Conservation (phyloP, 1,140 invertebrate genomes). For the Melanaphis sacchari region DNA sequence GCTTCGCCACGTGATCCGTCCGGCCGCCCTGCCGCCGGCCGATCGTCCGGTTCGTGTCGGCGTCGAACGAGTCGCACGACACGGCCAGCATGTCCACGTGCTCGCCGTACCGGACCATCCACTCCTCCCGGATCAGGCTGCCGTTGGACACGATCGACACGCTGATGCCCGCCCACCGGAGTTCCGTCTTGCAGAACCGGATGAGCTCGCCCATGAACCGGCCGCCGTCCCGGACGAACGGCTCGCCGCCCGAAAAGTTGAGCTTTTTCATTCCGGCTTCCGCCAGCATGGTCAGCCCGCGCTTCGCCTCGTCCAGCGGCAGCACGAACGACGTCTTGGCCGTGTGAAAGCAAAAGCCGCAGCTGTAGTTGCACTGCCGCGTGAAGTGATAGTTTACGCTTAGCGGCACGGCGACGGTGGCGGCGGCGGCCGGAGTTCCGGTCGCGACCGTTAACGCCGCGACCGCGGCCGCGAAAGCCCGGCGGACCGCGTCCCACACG, state of each 20-base stretch:
- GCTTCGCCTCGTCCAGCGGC: conserved; percentile 64
- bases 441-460: neutral
- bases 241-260: conserved; percentile 66
- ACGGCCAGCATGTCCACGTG: conserved; percentile 65
- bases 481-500: neutral
- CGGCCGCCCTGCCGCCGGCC: conserved; percentile 63
- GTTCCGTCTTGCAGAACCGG: conserved; percentile 63
- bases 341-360: conserved; percentile 66
- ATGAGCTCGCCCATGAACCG: conserved; percentile 64
- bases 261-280: conserved; percentile 65
- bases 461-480: neutral
- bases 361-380: conserved; percentile 64
- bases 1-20: conserved; percentile 64
- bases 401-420: conserved; percentile 60
- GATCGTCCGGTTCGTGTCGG: conserved; percentile 64
- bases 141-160: conserved; percentile 66
- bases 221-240: conserved; percentile 63
- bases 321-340: conserved; percentile 64
- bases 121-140: conserved; percentile 62
- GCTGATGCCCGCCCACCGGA: conserved; percentile 62
- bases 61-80: conserved; percentile 65
- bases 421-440: neutral
- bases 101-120: conserved; percentile 64
- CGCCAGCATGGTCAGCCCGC: conserved; percentile 63
- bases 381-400: conserved; percentile 66